Evolutionary conservation across 1,140 invertebrate genomes (phyloP).

Genomic region (Chironomus tepperi): DNA sequence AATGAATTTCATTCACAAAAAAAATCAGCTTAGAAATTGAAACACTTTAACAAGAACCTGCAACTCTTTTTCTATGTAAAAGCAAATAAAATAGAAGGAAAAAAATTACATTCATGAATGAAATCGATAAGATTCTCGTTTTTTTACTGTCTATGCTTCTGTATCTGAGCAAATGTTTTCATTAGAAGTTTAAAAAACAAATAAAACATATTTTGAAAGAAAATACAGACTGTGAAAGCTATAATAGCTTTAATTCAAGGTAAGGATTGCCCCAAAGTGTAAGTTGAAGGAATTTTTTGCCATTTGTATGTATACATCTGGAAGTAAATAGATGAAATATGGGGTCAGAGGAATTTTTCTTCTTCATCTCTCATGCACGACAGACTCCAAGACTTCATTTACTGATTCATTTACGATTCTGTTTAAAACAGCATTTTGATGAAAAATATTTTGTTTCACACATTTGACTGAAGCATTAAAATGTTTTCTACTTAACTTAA

Average conservation of each 20-base stretch:
- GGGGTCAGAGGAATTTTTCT: not conserved
- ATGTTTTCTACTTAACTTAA: slow-evolving; percentile 22
- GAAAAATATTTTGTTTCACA: slow-evolving; percentile 20
- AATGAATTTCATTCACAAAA: not conserved
- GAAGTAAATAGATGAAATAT: too few species aligned
- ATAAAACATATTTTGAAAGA: slow-evolving; percentile 23
- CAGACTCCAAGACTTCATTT: not conserved
- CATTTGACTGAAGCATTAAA: slow-evolving; percentile 18
- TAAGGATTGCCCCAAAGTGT: slow-evolving; percentile 12
- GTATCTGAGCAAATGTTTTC: slow-evolving; percentile 20
- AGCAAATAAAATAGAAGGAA: not conserved
- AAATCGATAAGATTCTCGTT: slow-evolving; percentile 20
- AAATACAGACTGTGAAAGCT: not conserved
- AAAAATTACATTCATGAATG: slow-evolving; percentile 16
- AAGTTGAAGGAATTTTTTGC: not conserved
- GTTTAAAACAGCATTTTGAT: not conserved
- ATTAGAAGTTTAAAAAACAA: slow-evolving; percentile 23
- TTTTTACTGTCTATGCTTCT: not conserved
- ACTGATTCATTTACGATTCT: not conserved
- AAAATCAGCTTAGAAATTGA: not conserved
- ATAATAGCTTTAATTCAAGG: slow-evolving; percentile 21
- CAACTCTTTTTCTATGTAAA: slow-evolving; percentile 9
- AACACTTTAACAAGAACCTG: not conserved
- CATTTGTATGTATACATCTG: too few species aligned
- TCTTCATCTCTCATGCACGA: not conserved